phyloP scores from a whole-genome alignment of 2,888 invertebrate genomes.

The Phyllotreta striolata region DNA sequence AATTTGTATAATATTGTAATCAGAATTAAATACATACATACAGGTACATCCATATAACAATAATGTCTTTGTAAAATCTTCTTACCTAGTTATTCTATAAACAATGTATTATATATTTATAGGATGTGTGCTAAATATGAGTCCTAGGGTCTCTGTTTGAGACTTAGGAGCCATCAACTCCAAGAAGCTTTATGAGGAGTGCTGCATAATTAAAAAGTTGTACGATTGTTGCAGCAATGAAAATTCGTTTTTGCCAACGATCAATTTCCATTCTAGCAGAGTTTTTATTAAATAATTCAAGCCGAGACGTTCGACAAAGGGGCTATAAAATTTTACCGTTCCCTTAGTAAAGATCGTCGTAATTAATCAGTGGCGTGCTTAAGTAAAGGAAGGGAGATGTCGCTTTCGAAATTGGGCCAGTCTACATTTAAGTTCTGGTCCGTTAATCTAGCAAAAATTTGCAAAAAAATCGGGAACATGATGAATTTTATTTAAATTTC shows the following conservation, averaged over 20 bases:
- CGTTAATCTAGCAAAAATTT: not conserved
- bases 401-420: not conserved
- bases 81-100: too few relatives aligned
- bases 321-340: conserved; percentile 11
- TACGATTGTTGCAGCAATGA: not conserved
- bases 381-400: not conserved
- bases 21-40: too few relatives aligned
- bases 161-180: too few relatives aligned
- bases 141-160: too few relatives aligned
- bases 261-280: conserved; percentile 10
- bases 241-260: conserved; percentile 12
- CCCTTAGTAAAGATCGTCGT: too few relatives aligned
- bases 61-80: too few relatives aligned
- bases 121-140: too few relatives aligned
- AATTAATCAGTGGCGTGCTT: conserved; percentile 18
- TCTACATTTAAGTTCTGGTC: not conserved
- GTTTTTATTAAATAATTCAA: conserved; percentile 25
- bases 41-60: too few relatives aligned
- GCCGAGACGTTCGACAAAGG: conserved; percentile 6
- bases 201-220: conserved; percentile 9
- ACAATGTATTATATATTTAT: too few relatives aligned
- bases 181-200: too few relatives aligned
- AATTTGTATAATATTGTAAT: too few relatives aligned
- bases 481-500: not conserved
- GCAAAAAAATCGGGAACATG: not conserved